Percentiles rank a stretch among this genome's conserved stretches.
These are phyloP conservation scores for Thymelicus sylvestris DNA, from an alignment of 2,888 invertebrate species.

Conservation along the genomic window DNA sequence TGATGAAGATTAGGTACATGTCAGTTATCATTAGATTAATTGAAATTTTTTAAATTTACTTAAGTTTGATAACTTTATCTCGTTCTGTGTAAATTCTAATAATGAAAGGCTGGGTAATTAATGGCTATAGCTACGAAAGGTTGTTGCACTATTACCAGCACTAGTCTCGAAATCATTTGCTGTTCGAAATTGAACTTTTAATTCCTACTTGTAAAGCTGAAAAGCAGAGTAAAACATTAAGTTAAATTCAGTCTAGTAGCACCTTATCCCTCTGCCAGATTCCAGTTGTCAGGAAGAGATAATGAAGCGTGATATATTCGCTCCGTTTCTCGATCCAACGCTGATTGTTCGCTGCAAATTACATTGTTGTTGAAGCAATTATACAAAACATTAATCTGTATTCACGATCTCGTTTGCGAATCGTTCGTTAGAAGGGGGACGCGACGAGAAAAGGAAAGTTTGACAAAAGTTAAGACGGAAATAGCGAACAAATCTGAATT, in stretches of 20 bases:
- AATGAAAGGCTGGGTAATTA: not conserved
- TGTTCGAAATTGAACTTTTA: slow-evolving; percentile 5
- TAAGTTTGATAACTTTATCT: no score
- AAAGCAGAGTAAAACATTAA: slow-evolving; percentile 5
- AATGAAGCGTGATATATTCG: slow-evolving; percentile 38
- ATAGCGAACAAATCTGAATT: slow-evolving; percentile 33
- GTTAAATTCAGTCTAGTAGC: slow-evolving; percentile 32
- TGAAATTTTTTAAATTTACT: no score
- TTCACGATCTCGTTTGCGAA: slow-evolving; percentile 71
- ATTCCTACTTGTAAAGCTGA: not conserved
- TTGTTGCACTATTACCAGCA: not conserved
- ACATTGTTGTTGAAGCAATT: slow-evolving; percentile 63
- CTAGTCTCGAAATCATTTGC: not conserved
- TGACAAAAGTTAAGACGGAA: slow-evolving; percentile 65
- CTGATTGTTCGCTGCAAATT: slow-evolving; percentile 37
- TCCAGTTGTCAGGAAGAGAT: slow-evolving; percentile 36
- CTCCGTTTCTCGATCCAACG: slow-evolving; percentile 35
- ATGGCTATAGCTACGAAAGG: not conserved
- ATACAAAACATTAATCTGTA: slow-evolving; percentile 64
- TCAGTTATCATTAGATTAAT: not conserved
- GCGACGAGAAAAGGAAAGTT: slow-evolving; percentile 66
- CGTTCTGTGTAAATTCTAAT: not conserved
- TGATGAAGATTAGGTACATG: not conserved
- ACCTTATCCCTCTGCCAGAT: slow-evolving; percentile 26
- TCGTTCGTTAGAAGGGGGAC: slow-evolving; percentile 72